Conservation (phyloP, 1,140 invertebrate genomes). For the Muscidifurax raptorellus region DNA sequence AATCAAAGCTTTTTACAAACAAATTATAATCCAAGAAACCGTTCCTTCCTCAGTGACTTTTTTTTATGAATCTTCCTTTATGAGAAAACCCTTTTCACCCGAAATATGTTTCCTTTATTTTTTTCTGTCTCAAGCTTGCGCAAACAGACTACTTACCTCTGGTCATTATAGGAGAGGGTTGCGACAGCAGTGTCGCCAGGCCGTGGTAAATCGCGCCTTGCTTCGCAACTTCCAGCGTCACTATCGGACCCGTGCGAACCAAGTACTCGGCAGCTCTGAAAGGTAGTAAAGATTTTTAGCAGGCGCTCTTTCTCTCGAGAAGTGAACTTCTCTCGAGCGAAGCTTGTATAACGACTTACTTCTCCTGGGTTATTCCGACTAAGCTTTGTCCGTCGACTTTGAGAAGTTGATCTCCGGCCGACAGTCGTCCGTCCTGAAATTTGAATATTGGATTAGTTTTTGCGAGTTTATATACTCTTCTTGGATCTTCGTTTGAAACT, state of each 20-base stretch:
- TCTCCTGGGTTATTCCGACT: constrained; percentile 97
- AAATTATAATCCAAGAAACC: background rate
- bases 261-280: constrained; percentile 95
- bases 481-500: constrained; percentile 66
- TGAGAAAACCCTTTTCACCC: constrained; percentile 10
- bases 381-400: constrained; percentile 98
- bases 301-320: background rate
- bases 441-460: constrained; percentile 1
- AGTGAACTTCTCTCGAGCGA: background rate
- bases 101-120: background rate
- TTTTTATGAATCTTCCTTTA: constrained; percentile 17
- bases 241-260: constrained; percentile 93
- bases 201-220: constrained; percentile 98
- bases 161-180: constrained; percentile 89
- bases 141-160: constrained; percentile 79
- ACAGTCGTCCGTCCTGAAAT: constrained; percentile 89
- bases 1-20: constrained; percentile 8
- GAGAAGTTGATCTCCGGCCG: constrained; percentile 97
- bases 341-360: constrained; percentile 73
- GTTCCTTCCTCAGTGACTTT: background rate
- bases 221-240: constrained; percentile 97
- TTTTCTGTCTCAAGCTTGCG: background rate
- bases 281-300: constrained; percentile 27
- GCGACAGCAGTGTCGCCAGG: constrained; percentile 92
- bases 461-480: background rate